phyloP scores from a whole-genome alignment of 2,797 vertebrate species.

The Eulemur rubriventer region DNA sequence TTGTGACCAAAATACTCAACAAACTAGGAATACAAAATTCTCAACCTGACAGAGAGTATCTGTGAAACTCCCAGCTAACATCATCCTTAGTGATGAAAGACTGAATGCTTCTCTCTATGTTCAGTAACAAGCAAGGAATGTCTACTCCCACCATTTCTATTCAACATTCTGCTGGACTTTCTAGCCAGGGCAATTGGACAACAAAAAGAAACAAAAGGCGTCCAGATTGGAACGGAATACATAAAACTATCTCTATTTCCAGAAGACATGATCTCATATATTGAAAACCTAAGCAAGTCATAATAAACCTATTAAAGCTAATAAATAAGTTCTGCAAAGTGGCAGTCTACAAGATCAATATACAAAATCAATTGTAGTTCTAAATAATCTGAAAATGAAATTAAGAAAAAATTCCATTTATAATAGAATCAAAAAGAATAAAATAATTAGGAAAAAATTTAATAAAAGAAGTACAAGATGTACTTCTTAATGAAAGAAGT shows the following conservation, averaged over 20 bases:
- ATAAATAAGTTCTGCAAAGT: neutral
- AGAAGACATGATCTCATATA: neutral
- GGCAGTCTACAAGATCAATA: neutral
- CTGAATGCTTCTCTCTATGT: neutral
- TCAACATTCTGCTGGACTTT: neutral
- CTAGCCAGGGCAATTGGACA: neutral
- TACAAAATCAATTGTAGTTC: neutral
- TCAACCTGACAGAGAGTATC: neutral
- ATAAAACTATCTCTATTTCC: neutral
- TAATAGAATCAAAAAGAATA: neutral
- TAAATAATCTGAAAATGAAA: neutral
- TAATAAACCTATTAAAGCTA: neutral
- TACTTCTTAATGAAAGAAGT: neutral
- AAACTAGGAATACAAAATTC: neutral
- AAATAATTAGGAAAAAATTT: neutral
- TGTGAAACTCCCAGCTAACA: neutral
- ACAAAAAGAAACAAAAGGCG: neutral
- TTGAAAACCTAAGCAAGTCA: neutral
- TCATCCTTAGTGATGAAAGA: neutral
- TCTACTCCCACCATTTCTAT: neutral
- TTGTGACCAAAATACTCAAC: neutral
- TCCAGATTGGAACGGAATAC: neutral
- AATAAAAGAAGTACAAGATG: neutral
- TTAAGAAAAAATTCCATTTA: neutral
- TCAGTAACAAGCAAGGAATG: neutral